Base-by-base conservation (phyloP, 2,797 vertebrate genomes). In the Chaenodraco wilsoni region DNA sequence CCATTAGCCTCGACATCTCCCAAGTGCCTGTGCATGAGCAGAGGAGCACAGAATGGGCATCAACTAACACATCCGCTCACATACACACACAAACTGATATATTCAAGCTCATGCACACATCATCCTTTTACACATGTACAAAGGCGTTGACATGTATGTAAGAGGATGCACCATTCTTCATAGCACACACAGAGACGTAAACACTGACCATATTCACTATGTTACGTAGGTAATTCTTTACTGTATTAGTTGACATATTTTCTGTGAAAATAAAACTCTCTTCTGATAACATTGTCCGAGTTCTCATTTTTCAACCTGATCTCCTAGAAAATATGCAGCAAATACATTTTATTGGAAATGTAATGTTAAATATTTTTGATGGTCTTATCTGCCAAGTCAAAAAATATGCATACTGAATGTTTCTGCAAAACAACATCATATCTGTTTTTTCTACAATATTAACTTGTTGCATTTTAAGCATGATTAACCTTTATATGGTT, bases 1-100 rank as follows among this genome's bases (percentile, higher is more conserved):
- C 94, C 93, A 95, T 95, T 94, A 94, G 87, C 60, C 74, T 72
- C n/a, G 82, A 82, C 88, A 89, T 88, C 89, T 93, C 92, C 89
- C 82, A 94, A 94, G 93, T 91, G 87, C 76, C 87, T 86, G 89
- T 90, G 93, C 93, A 93, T 94, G 91, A 90, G 88, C 86, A 89
- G 80, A 86, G 73, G 88, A 91, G 91, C 87, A 86, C 84, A 87
- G 81, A 87, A 65, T 69, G 82, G 88, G 87, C 88, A 91, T 91
- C 84, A 84, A 76, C 85, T 77, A 82, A 81, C 80, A 88, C 87
- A 76, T 77, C 23, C 57, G 31, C 79, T 73, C 65, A 43, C 71
- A 65, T 72, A 78, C 69, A 60, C 69, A 79, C 62, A 50, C 59
- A 66, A 61, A 74, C 69, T 86, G 44, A 89, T 84, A 71, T 82